These are phyloP conservation scores for Gobio gobio DNA, from an alignment of 2,113 vertebrate species.

Conservation along the genomic window DNA sequence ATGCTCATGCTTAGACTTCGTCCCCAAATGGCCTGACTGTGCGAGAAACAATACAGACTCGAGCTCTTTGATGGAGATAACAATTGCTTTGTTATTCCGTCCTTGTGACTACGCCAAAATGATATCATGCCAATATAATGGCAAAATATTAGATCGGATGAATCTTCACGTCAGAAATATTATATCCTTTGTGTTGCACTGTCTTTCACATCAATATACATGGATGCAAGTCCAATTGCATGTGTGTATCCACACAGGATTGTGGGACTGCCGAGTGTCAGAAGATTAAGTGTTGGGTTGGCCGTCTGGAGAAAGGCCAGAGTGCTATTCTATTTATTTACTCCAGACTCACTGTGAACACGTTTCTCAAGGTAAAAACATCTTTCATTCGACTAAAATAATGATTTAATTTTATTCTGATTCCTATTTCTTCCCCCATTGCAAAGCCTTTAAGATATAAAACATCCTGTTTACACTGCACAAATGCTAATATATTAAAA, in stretches of 20 bases:
- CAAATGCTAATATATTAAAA: neutral
- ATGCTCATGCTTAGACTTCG: too few species aligned
- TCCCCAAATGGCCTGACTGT: too few species aligned
- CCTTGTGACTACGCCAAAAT: too few species aligned
- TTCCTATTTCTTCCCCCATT: neutral
- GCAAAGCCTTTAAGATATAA: neutral
- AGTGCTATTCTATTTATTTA: slow-evolving; percentile 89
- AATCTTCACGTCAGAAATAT: too few species aligned
- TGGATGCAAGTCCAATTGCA: neutral
- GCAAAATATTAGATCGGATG: too few species aligned
- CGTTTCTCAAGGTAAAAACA: slow-evolving; percentile 84
- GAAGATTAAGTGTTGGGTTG: slow-evolving; percentile 90
- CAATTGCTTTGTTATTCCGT: too few species aligned
- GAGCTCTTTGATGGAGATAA: too few species aligned
- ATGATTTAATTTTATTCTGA: too few species aligned
- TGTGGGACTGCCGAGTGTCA: slow-evolving; percentile 84
- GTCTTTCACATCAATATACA: neutral
- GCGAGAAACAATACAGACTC: too few species aligned
- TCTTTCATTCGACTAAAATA: neutral
- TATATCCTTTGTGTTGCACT: neutral
- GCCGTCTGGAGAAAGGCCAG: slow-evolving; percentile 88
- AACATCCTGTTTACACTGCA: neutral
- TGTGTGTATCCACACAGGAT: slow-evolving; percentile 73
- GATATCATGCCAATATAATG: too few species aligned
- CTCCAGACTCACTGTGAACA: slow-evolving; percentile 87